Evolutionary conservation across 2,797 vertebrate species (phyloP), one percentile per base, ranked within the genome.

Genomic region (Crenichthys baileyi): DNA sequence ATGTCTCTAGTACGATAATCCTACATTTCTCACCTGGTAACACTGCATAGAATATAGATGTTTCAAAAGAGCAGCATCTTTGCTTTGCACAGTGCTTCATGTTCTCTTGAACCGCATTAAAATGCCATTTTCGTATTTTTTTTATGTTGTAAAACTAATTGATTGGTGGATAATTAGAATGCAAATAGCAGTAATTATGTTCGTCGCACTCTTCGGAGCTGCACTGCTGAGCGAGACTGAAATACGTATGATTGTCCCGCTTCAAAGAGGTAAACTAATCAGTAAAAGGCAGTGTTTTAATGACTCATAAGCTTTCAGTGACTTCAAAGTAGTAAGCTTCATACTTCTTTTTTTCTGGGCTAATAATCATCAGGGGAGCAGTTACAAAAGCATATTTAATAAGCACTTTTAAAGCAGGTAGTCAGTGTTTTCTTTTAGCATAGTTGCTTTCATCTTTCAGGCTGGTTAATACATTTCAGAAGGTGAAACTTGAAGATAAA

Each of bases 361-460:
- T 84, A 85, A 85, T 90, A 88, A 89, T 90, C 63, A 84, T 85
- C 72, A 79, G 72, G 78, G 78, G 79, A 87, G 81, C 83, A 68
- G 87, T 86, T 88, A 82, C 88, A 78, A 89, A 92, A 85, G 87
- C 82, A 89, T 80, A 87, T 86, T 90, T 91, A 90, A 89, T 86
- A 89, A 87, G 89, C 44, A 53, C 74, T 85, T 84, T 89, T 83
- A 83, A 87, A 87, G 79, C 80, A 82, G 82, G 78, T 77, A 85
- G 79, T 75, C 79, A 16, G n/a, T 65, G 71, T 78, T 81, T 76
- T 76, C 75, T 88, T 70, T 48, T 76, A 41, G 63, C 72, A 22
- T n/a, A 72, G 83, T 70, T 55, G 56, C 80, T 92, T 89, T 90
- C 83, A 90, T 92, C 86, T 87, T 73, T 53, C 55, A 76, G 75